Base-by-base conservation (phyloP, 2,888 invertebrate genomes). In the Platypus cylindrus region DNA sequence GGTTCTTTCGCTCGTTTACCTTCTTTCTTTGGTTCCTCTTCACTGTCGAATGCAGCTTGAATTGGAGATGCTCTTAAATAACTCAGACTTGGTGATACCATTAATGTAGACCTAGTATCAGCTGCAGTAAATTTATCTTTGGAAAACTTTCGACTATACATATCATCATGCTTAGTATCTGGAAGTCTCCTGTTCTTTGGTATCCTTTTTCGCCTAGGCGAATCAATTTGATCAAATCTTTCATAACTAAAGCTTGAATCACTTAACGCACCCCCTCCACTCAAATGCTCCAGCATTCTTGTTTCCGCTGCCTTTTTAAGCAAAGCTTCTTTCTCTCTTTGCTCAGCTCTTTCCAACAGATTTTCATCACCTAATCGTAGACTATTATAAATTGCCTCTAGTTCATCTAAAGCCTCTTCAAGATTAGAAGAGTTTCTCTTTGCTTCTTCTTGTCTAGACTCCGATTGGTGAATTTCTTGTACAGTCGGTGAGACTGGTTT, bases 301-400 rank as follows among this genome's bases (percentile, higher is more conserved):
- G 44, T 41, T 27, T 53, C 50, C 17, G 51, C 45, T 17, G 54
- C 36, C 38, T 52, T 53, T 33, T 56, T 48, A 3, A 49, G 48
- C 47, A 55, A 52, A 3, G 56, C 56, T 26, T 64, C 64, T 27
- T 63, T 56, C 50, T 75, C 83, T 38, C 83, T 66, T 38, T 78
- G 70, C 58, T 84, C 83, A 8, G 84, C 84, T 52, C 83, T 68
- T 53, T 84, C 84, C 32, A 85, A 58, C 37, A 85, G 66, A 61
- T 84, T 81, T 56, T 84, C 83, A 53, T 87, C 87, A 1, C 79
- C 81, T 32, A 89, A 65, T n/a, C 79, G 77, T 36, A 91, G 67
- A 49, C 85, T 87, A 49, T 86, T 83, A 55, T 86, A 85, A 53
- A 91, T 89, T n/a, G 82, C 81, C 65, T 91, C 90, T 35, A 91